phyloP scores from a whole-genome alignment of 2,113 vertebrate species.

The Balaenoptera acutorostrata region DNA sequence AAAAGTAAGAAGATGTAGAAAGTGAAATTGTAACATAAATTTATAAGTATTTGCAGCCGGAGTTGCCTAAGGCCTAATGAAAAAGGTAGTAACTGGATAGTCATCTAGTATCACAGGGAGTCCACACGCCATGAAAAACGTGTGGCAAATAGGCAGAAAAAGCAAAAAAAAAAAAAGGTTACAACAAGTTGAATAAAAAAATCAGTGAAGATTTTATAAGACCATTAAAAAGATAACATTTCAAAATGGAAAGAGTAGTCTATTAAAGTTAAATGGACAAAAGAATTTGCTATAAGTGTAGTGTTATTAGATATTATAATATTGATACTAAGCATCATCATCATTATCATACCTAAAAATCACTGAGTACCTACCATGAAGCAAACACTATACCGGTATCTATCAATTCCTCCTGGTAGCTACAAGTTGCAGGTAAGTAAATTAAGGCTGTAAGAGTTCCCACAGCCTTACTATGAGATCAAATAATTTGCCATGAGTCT shows the following conservation, averaged over 20 bases:
- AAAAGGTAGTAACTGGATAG: background rate
- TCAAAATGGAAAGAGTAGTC: background rate
- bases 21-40: background rate
- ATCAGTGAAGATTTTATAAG: background rate
- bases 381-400: background rate
- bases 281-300: background rate
- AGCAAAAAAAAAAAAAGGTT: background rate
- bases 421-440: background rate
- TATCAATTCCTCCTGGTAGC: background rate
- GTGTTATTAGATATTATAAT: background rate
- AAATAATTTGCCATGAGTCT: background rate
- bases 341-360: background rate
- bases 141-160: background rate
- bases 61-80: background rate
- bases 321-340: background rate
- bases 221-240: background rate
- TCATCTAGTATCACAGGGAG: background rate
- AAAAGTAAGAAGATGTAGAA: background rate
- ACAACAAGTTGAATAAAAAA: background rate
- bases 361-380: background rate
- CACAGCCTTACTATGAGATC: background rate
- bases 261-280: background rate
- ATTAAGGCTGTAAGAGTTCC: background rate
- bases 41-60: background rate
- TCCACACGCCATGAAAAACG: background rate